Conservation (phyloP, 2,113 vertebrate genomes). For the Peucedramus taeniatus region DNA sequence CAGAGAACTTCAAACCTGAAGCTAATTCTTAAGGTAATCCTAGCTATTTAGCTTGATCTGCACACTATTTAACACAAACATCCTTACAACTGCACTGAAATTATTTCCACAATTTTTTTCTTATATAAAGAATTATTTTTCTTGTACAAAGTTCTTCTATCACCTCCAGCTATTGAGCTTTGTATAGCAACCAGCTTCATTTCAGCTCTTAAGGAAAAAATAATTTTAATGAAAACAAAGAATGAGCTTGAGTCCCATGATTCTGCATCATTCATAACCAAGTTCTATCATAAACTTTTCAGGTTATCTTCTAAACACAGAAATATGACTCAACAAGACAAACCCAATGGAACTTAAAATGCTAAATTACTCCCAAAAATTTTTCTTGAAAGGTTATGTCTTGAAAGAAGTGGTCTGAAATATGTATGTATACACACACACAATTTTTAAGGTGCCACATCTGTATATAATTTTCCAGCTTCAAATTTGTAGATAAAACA, state of each 20-base stretch:
- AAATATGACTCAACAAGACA: background rate
- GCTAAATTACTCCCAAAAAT: background rate
- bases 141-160: background rate
- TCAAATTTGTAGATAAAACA: background rate
- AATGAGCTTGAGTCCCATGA: background rate
- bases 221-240: background rate
- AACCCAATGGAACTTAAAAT: background rate
- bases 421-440: accelerated
- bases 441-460: background rate
- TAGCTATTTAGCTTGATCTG: background rate
- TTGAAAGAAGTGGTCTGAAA: background rate
- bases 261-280: background rate
- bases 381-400: background rate
- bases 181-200: background rate
- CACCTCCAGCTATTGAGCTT: background rate
- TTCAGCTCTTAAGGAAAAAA: background rate
- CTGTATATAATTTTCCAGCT: background rate
- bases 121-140: background rate
- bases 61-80: background rate
- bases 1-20: background rate
- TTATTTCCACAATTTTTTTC: background rate
- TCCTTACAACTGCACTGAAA: background rate
- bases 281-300: background rate
- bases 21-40: background rate
- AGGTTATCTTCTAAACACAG: background rate